Percentiles rank a stretch among this genome's conserved stretches.
phyloP scores from a whole-genome alignment of 2,113 vertebrate species.

The Hemibagrus wyckioides region DNA sequence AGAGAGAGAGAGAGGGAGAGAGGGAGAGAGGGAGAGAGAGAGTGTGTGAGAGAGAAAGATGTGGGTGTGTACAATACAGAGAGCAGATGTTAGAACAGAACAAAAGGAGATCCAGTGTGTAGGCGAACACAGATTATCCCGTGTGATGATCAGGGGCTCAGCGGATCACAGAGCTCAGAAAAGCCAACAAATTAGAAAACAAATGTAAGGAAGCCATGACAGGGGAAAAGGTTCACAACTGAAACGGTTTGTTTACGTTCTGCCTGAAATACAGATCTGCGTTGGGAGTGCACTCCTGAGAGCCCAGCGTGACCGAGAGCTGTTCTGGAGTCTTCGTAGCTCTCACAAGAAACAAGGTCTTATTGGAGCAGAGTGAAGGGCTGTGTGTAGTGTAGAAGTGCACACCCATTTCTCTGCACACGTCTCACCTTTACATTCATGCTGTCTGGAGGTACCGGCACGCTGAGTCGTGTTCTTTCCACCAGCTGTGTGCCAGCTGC shows the following conservation, averaged over 20 bases:
- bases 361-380: conserved; percentile 27
- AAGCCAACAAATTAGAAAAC: conserved; percentile 3
- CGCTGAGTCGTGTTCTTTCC: background rate
- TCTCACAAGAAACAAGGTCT: conserved; percentile 12
- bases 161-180: conserved; percentile 23
- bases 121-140: conserved; percentile 59
- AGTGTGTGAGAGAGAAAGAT: conserved; percentile 26
- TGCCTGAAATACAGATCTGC: background rate
- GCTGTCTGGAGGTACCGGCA: background rate
- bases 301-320: background rate
- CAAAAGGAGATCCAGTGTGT: conserved; percentile 49
- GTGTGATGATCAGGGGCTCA: conserved; percentile 7
- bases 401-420: conserved; percentile 11
- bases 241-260: background rate
- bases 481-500: background rate
- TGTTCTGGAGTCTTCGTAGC: background rate
- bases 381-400: conserved; percentile 46
- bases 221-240: background rate
- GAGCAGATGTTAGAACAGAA: conserved; percentile 65
- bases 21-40: too few relatives aligned
- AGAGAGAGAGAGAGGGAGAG: too few relatives aligned
- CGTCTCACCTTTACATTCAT: background rate
- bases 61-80: conserved; percentile 62
- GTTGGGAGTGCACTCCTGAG: background rate
- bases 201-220: background rate